Percentiles rank a stretch among this genome's conserved stretches.
phyloP scores from a whole-genome alignment of 2,113 vertebrate genomes.

The Coturnix japonica region DNA sequence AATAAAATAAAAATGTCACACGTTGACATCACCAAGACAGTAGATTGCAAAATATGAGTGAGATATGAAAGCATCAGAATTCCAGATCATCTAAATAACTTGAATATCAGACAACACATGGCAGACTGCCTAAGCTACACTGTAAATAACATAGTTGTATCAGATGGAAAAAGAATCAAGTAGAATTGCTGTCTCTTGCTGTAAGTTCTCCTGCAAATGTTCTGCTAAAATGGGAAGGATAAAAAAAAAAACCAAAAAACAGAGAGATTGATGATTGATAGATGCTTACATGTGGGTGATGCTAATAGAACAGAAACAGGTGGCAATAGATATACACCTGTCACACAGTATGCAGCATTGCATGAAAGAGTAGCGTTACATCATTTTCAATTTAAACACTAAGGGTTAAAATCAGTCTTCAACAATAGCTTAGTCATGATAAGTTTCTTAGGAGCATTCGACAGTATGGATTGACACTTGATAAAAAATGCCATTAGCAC shows the following conservation, averaged over 20 bases:
- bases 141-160: conserved; percentile 9
- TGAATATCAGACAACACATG: background rate
- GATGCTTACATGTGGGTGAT: background rate
- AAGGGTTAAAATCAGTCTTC: background rate
- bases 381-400: background rate
- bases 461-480: background rate
- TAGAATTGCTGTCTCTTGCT: background rate
- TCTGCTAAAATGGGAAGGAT: background rate
- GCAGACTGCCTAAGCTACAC: background rate
- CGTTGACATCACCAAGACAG: background rate
- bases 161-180: background rate
- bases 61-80: conserved; percentile 5
- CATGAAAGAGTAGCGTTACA: background rate
- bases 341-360: background rate
- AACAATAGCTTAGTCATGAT: background rate
- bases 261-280: background rate
- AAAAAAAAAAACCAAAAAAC: background rate
- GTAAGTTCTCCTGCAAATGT: background rate
- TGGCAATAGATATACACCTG: background rate
- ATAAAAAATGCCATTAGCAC: background rate
- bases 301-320: background rate
- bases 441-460: background rate
- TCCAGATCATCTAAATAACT: background rate
- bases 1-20: background rate
- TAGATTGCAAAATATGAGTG: background rate